phyloP scores from a whole-genome alignment of 92 coral and sea anemone genomes.

The Parazoanthus darwini region DNA sequence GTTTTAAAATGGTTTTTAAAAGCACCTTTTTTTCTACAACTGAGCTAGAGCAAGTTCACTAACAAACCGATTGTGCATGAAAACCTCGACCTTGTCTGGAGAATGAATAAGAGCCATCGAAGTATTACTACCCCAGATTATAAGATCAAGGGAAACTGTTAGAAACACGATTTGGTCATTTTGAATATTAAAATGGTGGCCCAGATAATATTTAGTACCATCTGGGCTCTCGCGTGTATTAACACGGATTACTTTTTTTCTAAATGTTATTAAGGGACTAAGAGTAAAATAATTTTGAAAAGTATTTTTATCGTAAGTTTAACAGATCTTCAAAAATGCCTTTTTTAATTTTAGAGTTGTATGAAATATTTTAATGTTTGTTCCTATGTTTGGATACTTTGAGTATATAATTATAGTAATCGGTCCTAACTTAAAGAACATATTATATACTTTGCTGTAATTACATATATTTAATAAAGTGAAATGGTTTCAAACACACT shows the following conservation, averaged over 20 bases:
- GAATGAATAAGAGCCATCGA: no score
- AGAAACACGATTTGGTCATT: no score
- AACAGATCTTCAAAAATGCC: neutral
- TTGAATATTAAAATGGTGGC: no score
- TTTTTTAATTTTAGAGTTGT: neutral
- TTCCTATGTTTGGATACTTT: neutral
- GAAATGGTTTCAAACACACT: neutral
- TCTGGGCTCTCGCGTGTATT: no score
- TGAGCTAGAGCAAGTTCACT: no score
- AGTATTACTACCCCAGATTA: no score
- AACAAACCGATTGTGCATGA: no score
- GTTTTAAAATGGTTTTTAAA: no score
- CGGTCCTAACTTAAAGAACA: constrained; percentile 6
- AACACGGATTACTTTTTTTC: neutral
- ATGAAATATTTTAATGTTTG: neutral
- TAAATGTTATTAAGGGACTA: neutral
- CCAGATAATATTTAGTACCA: no score
- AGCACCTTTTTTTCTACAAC: no score
- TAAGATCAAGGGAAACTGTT: no score
- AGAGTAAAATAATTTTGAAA: neutral
- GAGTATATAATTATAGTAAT: neutral
- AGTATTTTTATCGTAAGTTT: neutral
- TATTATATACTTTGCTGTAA: constrained; percentile 5
- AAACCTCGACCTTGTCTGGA: no score
- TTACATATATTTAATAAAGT: neutral